These are phyloP conservation scores for Micromussa lordhowensis DNA, from an alignment of 92 coral and sea anemone species.

Conservation along the genomic window DNA sequence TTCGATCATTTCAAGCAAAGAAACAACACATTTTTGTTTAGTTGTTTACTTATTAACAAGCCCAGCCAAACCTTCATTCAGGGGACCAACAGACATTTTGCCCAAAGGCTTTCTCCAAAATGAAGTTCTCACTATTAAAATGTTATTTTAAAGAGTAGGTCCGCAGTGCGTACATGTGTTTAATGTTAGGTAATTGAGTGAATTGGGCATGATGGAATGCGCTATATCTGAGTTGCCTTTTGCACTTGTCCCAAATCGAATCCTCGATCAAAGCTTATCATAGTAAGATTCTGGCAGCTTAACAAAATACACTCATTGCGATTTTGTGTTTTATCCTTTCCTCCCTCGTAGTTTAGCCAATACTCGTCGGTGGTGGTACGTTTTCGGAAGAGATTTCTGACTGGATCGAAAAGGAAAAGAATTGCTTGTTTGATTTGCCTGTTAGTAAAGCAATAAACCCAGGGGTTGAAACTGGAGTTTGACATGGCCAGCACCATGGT, in stretches of 20 bases:
- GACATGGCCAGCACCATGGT: constrained; percentile 70
- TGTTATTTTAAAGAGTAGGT: too few relatives aligned
- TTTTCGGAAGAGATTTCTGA: neutral
- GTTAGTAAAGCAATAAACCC: constrained; percentile 68
- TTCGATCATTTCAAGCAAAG: too few relatives aligned
- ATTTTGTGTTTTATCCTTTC: neutral
- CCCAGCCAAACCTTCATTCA: too few relatives aligned
- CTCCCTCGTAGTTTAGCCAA: neutral
- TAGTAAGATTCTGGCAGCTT: constrained; percentile 1
- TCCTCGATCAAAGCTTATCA: neutral
- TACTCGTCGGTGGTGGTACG: neutral
- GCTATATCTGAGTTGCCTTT: too few relatives aligned
- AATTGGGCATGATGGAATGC: too few relatives aligned
- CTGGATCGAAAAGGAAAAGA: constrained; percentile 15
- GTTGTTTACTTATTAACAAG: too few relatives aligned
- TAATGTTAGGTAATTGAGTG: too few relatives aligned
- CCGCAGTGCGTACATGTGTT: too few relatives aligned
- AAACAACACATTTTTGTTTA: too few relatives aligned
- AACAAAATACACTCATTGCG: neutral
- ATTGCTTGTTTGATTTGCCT: constrained; percentile 56
- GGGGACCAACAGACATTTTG: too few relatives aligned
- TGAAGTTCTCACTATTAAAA: too few relatives aligned
- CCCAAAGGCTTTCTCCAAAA: too few relatives aligned
- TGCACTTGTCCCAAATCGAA: neutral
- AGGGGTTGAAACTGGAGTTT: constrained; percentile 40